Evolutionary conservation across 2,113 vertebrate genomes (phyloP).

Genomic region (Bostrychus sinensis): DNA sequence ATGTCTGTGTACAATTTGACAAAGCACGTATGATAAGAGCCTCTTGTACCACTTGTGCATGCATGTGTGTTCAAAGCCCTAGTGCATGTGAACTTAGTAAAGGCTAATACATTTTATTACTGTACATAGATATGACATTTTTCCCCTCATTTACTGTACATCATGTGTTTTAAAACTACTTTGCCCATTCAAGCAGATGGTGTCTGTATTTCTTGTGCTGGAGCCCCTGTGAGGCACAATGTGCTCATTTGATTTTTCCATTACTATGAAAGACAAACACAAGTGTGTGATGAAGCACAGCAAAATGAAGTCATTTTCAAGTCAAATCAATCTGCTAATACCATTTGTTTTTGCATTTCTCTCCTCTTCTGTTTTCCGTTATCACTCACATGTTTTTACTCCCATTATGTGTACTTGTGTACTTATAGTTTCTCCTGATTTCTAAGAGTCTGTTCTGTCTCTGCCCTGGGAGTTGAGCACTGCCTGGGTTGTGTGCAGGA

Average conservation of each 20-base stretch:
- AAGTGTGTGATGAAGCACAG: constrained; percentile 1
- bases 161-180: constrained; percentile 2
- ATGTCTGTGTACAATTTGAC: not conserved
- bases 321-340: constrained; percentile 20
- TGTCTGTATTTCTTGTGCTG: not conserved
- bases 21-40: not conserved
- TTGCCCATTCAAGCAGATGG: not conserved
- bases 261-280: constrained; percentile 7
- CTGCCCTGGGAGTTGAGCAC: constrained; percentile 25
- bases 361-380: constrained; percentile 6
- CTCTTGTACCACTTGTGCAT: not conserved
- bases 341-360: constrained; percentile 14
- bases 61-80: not conserved
- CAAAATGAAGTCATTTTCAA: constrained; percentile 8
- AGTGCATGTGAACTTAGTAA: not conserved
- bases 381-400: not conserved
- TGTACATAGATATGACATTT: not conserved
- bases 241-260: constrained; percentile 13
- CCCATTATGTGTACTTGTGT: too few relatives aligned
- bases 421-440: not conserved
- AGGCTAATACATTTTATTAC: not conserved
- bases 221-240: not conserved
- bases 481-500: constrained; percentile 38
- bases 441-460: not conserved
- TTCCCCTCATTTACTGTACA: not conserved